Evolutionary conservation across 2,888 invertebrate genomes (phyloP), one percentile per base, ranked within the genome.

Genomic region (Opisthograptis luteolata): DNA sequence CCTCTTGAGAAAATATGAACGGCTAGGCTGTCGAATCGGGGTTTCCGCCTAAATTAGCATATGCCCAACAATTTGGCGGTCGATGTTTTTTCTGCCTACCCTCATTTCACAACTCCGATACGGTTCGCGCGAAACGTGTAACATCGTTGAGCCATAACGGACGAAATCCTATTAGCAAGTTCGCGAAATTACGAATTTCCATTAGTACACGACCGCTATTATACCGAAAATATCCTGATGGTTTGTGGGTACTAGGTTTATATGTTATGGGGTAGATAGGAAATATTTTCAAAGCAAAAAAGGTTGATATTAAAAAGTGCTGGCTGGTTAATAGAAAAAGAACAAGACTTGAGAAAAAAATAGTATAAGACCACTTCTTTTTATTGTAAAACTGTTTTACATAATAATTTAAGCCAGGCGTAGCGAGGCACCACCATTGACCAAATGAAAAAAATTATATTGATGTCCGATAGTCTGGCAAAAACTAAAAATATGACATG

Each of bases 61-160:
- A 74, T 65, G 73, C 76, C 68, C 72, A 79, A 79, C 80, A 81
- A 78, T 77, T 73, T 74, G 64, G 39, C 39, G 25, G 62, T 66
- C 73, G 71, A 76, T 78, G 70, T 71, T 69, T 75, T 81, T 83
- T 83, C 85, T 81, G 72, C 58, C 70, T 70, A 62, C 66, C 62
- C 66, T 67, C 62, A 75, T 83, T 81, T 82, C 77, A 68, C 69
- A 82, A 87, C 61, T 60, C 47, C 79, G 87, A 83, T 81, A 81
- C 87, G 84, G 82, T 87, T 77, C 76, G 79, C 62, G 70, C 76
- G 68, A 80, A 85, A 84, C 84, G 80, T 87, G 84, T 81, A 84
- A 86, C 85, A 76, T 76, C 76, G 71, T 81, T 85, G 79, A 74
- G 76, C 74, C 83, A 83, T 77, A 81, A 70, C 80, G 72, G 73